These are phyloP conservation scores for Drosophila putrida DNA, from an alignment of 2,888 invertebrate species.

Conservation along the genomic window DNA sequence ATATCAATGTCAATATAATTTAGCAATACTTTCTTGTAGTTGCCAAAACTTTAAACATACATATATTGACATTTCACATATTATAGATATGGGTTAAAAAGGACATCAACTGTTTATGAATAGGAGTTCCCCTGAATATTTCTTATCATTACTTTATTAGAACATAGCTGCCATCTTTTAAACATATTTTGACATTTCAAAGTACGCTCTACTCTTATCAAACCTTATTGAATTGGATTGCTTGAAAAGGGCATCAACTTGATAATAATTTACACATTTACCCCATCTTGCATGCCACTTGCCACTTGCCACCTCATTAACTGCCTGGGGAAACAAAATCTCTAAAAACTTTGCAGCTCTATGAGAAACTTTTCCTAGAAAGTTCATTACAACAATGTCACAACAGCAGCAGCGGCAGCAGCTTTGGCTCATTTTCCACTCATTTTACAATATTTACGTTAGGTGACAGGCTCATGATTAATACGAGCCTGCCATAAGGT, in stretches of 20 bases:
- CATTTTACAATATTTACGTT: constrained; percentile 72
- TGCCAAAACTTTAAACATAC: too few species aligned
- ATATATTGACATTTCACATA: too few species aligned
- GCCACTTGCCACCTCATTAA: constrained; percentile 64
- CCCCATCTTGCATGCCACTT: constrained; percentile 6
- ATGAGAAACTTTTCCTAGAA: constrained; percentile 58
- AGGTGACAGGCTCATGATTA: constrained; percentile 79
- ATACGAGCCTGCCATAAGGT: constrained; percentile 59
- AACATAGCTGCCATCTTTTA: too few species aligned
- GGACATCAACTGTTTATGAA: too few species aligned
- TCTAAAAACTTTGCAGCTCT: constrained; percentile 53
- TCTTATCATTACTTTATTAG: too few species aligned
- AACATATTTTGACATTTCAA: background rate
- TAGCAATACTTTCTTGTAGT: too few species aligned
- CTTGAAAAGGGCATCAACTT: constrained; percentile 37
- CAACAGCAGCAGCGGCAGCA: constrained; percentile 24
- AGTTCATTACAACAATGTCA: constrained; percentile 67
- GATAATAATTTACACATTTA: constrained; percentile 50
- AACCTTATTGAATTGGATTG: background rate
- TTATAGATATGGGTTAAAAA: too few species aligned
- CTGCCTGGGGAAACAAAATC: constrained; percentile 29
- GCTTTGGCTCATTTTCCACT: constrained; percentile 63
- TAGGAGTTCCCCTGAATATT: too few species aligned
- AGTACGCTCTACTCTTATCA: background rate
- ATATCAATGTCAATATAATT: background rate